Evolutionary conservation across 2,113 vertebrate genomes (phyloP), one percentile per base, ranked within the genome.

Genomic region (Macquaria australasica): DNA sequence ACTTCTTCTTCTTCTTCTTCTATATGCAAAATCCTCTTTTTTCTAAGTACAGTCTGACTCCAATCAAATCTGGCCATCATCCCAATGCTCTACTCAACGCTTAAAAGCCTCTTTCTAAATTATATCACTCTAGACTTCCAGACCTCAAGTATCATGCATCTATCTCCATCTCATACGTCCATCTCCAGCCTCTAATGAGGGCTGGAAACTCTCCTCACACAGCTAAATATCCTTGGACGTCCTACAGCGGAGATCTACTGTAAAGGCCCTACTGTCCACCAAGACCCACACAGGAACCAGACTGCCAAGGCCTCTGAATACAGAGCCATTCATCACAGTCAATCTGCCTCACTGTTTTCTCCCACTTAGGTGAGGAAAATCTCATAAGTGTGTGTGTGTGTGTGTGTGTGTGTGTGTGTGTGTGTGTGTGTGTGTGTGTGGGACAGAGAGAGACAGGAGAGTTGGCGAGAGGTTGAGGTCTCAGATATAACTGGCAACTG

Each of bases 361-460:
- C 87, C 80, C 86, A 92, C 88, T 64, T 62, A 64, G 82, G 86
- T 89, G 90, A 50, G 69, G 84, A 77, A 89, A 89, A 82, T 81
- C 83, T 60, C 84, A 78, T 25, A 9, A 5, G 31, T 45, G 73
- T 72, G 2, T 58, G 60, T 53, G 71, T 80, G 79, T 70, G 77
- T 60, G 66, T 68, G 79, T 64, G 59, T 76, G 83, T 59, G 62
- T 37, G 34, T 34, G 59, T 51, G 66, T 73, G 50, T 55, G 62
- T 64, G 62, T 28, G 25, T 59, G 28, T 31, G 28, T 74, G 72
- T 31, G 55, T 73, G 55, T 59, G 23, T 73, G 71, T 20, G 51
- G 11, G 34, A 34, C 39, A 45, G 14, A 56, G 12, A 45, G 12
- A 48, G 34, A 62, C 6, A 51, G 73, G 7, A 56, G 34, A 41